Evolutionary conservation across 2,888 invertebrate species (phyloP).

Genomic region (Epistrophella euchroma): DNA sequence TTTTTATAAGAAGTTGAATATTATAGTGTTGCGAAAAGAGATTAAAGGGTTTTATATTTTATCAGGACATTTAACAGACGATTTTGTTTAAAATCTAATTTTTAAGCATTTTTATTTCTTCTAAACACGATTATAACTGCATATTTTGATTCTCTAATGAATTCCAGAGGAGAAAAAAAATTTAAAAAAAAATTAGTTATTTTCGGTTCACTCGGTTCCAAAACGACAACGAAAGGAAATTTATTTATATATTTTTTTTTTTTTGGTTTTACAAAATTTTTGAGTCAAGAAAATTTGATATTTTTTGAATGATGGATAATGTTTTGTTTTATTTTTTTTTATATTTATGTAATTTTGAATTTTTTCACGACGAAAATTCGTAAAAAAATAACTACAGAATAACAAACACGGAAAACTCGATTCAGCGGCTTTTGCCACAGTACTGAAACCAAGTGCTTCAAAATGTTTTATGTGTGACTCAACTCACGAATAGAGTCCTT

Average conservation of each 20-base stretch:
- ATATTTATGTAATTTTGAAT: conserved; percentile 20
- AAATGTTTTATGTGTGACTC: conserved; percentile 71
- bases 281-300: not conserved
- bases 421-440: conserved; percentile 76
- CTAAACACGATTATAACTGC: not conserved
- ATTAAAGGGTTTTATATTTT: conserved; percentile 3
- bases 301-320: not conserved
- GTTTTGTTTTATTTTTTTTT: conserved; percentile 13
- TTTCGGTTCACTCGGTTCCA: not conserved
- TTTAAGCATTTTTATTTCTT: not conserved
- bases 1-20: not conserved
- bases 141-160: not conserved
- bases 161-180: not conserved
- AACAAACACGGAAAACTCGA: conserved; percentile 72
- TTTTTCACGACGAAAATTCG: conserved; percentile 72
- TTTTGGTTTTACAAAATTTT: not conserved
- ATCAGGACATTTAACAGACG: conserved; percentile 5
- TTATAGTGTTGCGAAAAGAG: not conserved
- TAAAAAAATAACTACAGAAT: conserved; percentile 66
- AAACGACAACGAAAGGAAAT: not conserved
- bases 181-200: not conserved
- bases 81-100: not conserved
- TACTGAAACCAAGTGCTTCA: conserved; percentile 66
- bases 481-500: conserved; percentile 63
- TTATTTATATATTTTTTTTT: not conserved